Evolutionary conservation across 2,888 invertebrate species (phyloP).

Genomic region (Apocheima hispidaria): DNA sequence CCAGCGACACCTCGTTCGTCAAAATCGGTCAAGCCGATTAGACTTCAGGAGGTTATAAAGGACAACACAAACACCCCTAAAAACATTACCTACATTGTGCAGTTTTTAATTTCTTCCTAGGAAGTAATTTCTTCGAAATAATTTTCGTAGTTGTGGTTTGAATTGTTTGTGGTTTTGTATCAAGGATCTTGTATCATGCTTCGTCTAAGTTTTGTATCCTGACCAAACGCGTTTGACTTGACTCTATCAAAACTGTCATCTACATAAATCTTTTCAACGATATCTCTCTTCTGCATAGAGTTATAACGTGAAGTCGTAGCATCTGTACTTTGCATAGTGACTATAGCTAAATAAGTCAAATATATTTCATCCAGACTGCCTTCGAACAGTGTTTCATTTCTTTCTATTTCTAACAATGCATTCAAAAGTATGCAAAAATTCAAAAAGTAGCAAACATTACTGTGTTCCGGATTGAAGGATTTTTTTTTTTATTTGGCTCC

Average conservation of each 20-base stretch:
- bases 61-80: too few relatives aligned
- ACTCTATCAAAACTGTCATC: slow-evolving; percentile 1
- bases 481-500: too few relatives aligned
- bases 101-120: slow-evolving; percentile 53
- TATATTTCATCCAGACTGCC: slow-evolving; percentile 71
- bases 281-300: slow-evolving; percentile 60
- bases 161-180: neutral
- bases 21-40: too few relatives aligned
- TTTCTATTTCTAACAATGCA: slow-evolving; percentile 67
- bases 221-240: neutral
- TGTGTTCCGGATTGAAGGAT: too few relatives aligned
- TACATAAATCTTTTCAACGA: slow-evolving; percentile 44
- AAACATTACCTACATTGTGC: too few relatives aligned
- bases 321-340: slow-evolving; percentile 56
- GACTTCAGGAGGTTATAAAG: too few relatives aligned
- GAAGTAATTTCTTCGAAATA: slow-evolving; percentile 48
- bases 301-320: slow-evolving; percentile 51
- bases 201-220: neutral
- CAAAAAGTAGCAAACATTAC: too few relatives aligned
- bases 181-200: too few relatives aligned
- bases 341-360: slow-evolving; percentile 68
- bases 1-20: too few relatives aligned
- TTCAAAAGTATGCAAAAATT: slow-evolving; percentile 63
- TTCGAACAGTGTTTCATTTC: slow-evolving; percentile 57
- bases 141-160: slow-evolving; percentile 21